A percentile compares a stretch with the other conserved stretches of the same genome.
Evolutionary conservation across 2,888 invertebrate species (phyloP).

Genomic region (Aphrophora alni): DNA sequence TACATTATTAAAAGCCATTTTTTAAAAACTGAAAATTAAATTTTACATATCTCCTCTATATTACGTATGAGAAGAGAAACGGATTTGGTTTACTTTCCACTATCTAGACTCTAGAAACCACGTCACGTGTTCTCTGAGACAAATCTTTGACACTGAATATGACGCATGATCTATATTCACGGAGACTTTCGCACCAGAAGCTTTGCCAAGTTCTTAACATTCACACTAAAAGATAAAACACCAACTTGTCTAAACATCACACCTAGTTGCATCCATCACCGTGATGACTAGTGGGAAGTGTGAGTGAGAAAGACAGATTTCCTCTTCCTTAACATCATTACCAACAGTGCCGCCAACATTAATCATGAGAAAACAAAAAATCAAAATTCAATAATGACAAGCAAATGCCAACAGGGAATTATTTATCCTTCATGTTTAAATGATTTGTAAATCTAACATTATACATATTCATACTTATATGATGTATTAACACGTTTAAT

Average conservation of each 20-base stretch:
- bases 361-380: background rate
- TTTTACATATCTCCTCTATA: no score
- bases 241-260: background rate
- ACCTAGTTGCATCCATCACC: background rate
- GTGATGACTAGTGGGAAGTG: background rate
- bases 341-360: background rate
- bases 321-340: background rate
- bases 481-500: background rate
- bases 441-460: background rate
- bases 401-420: background rate
- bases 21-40: no score
- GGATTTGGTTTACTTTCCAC: no score
- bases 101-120: no score
- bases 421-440: background rate
- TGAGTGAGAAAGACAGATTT: background rate
- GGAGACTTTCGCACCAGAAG: no score
- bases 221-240: no score
- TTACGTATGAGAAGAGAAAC: no score
- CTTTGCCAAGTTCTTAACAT: no score
- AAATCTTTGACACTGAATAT: no score
- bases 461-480: background rate
- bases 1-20: no score
- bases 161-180: no score
- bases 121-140: no score
- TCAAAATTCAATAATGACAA: conserved; percentile 2